These are phyloP conservation scores for Maccullochella peelii DNA, from an alignment of 2,113 vertebrate species.

Conservation along the genomic window DNA sequence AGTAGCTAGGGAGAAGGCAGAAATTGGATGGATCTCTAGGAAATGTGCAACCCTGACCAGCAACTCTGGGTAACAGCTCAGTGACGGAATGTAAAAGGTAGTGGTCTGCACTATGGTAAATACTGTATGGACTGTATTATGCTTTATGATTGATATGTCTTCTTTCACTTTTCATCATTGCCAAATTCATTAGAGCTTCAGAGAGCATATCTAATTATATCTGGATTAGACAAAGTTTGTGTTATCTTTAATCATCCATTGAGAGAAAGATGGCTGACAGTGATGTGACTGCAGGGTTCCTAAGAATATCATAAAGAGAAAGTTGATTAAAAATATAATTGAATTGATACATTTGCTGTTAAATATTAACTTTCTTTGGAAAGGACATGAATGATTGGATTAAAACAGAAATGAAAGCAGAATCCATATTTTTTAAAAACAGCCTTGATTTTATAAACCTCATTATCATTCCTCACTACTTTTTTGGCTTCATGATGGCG, in stretches of 20 bases:
- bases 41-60: too few relatives aligned
- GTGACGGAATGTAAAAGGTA: too few relatives aligned
- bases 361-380: not conserved
- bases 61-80: too few relatives aligned
- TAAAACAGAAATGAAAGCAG: not conserved
- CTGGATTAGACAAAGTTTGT: not conserved
- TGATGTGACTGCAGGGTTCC: not conserved
- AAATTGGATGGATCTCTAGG: too few relatives aligned
- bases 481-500: too few relatives aligned
- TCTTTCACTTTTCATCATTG: not conserved
- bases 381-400: not conserved
- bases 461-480: not conserved
- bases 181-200: not conserved
- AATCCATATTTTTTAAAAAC: not conserved
- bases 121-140: not conserved
- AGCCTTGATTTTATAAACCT: not conserved
- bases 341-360: not conserved
- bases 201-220: not conserved
- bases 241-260: not conserved
- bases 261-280: not conserved
- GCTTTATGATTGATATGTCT: not conserved
- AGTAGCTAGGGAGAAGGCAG: too few relatives aligned
- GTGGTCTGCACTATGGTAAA: not conserved
- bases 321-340: too few relatives aligned
- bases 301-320: not conserved